Percentiles rank a stretch among this genome's conserved stretches.
phyloP scores from a whole-genome alignment of 2,797 vertebrate species.

The Myotis myotis region DNA sequence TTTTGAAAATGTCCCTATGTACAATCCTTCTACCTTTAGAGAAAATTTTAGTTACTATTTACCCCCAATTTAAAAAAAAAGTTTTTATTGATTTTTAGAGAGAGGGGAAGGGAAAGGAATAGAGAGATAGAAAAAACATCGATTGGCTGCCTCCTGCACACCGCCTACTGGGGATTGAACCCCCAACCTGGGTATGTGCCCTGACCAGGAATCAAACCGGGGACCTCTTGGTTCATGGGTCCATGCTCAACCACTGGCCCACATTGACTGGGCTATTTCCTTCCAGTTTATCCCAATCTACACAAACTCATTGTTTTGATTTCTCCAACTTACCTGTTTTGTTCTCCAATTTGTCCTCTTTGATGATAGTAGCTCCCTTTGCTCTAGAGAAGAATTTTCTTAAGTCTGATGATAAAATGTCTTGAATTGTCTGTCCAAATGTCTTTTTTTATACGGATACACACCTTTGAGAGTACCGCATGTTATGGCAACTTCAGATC shows the following conservation, averaged over 20 bases:
- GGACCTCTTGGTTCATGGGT: no score
- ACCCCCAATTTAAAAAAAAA: not conserved
- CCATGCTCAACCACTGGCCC: no score
- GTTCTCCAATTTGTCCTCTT: not conserved
- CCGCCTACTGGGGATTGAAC: no score
- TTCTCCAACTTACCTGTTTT: not conserved
- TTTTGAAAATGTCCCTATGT: not conserved
- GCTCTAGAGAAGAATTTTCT: not conserved
- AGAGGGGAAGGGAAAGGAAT: no score
- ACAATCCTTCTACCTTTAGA: not conserved
- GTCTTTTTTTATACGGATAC: not conserved
- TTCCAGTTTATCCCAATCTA: not conserved
- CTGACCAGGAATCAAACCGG: no score
- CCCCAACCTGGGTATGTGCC: no score
- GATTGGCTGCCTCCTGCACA: no score
- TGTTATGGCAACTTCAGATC: not conserved
- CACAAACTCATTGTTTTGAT: not conserved
- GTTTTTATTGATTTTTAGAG: no score
- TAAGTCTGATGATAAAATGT: not conserved
- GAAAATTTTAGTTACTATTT: not conserved
- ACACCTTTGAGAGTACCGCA: not conserved
- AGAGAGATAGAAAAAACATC: no score
- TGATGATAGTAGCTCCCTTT: constrained; percentile 35
- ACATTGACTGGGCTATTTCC: not conserved
- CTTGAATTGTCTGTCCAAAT: not conserved